A percentile compares a stretch with the other conserved stretches of the same genome.
phyloP scores from a whole-genome alignment of 1,140 invertebrate species.

The Eueides isabella region DNA sequence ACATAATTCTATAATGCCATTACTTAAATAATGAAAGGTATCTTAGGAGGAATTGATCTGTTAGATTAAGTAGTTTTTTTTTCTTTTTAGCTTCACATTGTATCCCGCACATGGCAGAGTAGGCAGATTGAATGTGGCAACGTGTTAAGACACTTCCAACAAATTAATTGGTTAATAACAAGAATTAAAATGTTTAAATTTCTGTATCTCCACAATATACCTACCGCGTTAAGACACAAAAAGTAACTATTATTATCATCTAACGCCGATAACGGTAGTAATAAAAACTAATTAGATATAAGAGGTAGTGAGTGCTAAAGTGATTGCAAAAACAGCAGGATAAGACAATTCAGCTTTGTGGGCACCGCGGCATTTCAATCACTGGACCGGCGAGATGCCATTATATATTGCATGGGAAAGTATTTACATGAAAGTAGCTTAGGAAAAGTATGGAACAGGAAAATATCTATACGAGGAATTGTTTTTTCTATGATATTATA shows the following conservation, averaged over 20 bases:
- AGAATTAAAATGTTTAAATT: too few species aligned
- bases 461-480: not conserved
- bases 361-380: conserved; percentile 20
- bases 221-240: not conserved
- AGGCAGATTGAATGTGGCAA: too few species aligned
- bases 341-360: conserved; percentile 25
- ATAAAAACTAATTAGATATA: conserved; percentile 14
- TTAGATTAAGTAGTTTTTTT: too few species aligned
- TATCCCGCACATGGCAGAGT: too few species aligned
- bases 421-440: conserved; percentile 13
- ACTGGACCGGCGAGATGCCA: conserved; percentile 12
- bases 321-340: conserved; percentile 23
- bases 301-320: conserved; percentile 9
- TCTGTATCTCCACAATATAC: too few species aligned
- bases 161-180: too few species aligned
- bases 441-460: conserved; percentile 4
- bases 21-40: too few species aligned
- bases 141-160: too few species aligned
- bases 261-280: not conserved
- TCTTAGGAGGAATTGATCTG: too few species aligned
- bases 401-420: conserved; percentile 12
- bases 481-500: not conserved
- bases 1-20: too few species aligned
- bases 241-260: not conserved
- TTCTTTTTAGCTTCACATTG: too few species aligned